phyloP scores from a whole-genome alignment of 2,888 invertebrate species.

The Cephonodes hylas region DNA sequence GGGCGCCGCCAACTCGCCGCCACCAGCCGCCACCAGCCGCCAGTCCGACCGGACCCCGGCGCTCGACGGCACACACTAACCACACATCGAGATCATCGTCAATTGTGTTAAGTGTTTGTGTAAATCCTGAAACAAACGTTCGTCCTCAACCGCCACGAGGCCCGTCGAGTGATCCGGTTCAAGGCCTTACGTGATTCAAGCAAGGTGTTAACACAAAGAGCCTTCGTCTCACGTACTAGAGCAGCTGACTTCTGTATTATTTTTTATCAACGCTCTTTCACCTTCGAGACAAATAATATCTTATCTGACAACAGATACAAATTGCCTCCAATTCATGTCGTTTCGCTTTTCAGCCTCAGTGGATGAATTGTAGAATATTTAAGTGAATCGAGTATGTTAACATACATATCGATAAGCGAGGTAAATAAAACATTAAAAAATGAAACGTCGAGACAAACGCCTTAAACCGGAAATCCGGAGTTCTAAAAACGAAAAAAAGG shows the following conservation, averaged over 20 bases:
- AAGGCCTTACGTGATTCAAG: constrained; percentile 65
- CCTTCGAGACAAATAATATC: constrained; percentile 64
- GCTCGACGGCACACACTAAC: constrained; percentile 21
- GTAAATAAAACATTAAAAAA: constrained; percentile 33
- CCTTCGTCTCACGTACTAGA: constrained; percentile 59
- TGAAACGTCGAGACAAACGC: constrained; percentile 65
- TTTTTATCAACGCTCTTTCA: constrained; percentile 67
- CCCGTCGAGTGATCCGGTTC: constrained; percentile 39
- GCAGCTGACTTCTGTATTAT: constrained; percentile 52
- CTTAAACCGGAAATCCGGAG: constrained; percentile 47
- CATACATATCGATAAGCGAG: neutral
- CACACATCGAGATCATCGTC: constrained; percentile 11
- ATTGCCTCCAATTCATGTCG: constrained; percentile 45
- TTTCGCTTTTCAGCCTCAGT: constrained; percentile 32
- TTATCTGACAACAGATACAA: constrained; percentile 52
- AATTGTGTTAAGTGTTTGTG: constrained; percentile 44
- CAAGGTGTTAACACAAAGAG: constrained; percentile 65
- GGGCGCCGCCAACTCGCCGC: constrained; percentile 44
- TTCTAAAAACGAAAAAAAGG: constrained; percentile 34
- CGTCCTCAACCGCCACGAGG: constrained; percentile 18
- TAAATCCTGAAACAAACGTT: constrained; percentile 51
- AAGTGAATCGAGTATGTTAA: constrained; percentile 37
- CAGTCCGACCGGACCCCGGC: constrained; percentile 53
- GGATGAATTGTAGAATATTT: constrained; percentile 31
- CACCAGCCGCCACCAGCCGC: too few species aligned